Conservation (phyloP, 1,140 invertebrate genomes). For the Pachyrhynchus sulphureomaculatus region DNA sequence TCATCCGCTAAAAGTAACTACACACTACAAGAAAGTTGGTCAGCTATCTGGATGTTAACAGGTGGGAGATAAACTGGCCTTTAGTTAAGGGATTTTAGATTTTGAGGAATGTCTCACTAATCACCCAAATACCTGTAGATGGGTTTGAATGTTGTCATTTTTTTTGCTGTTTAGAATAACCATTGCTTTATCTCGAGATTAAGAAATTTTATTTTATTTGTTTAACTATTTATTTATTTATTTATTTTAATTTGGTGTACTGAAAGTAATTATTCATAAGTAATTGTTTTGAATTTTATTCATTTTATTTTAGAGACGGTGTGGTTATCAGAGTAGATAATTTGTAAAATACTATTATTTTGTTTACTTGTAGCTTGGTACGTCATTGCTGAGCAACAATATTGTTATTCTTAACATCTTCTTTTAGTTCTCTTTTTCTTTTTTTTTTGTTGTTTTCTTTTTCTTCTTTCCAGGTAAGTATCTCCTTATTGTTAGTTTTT, state of each 20-base stretch:
- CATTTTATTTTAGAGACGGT: no score
- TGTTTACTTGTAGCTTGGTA: slow-evolving; percentile 11
- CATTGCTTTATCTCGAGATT: not conserved
- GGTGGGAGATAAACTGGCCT: slow-evolving; percentile 27
- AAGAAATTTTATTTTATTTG: no score
- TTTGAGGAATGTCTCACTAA: slow-evolving; percentile 34
- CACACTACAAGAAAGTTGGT: no score
- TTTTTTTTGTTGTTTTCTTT: slow-evolving; percentile 11
- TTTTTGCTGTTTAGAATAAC: slow-evolving; percentile 6
- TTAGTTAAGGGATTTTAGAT: slow-evolving; percentile 31
- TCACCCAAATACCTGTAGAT: slow-evolving; percentile 29
- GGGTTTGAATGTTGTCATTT: slow-evolving; percentile 35
- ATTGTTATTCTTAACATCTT: slow-evolving; percentile 6
- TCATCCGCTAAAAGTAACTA: no score
- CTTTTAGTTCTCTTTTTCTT: slow-evolving; percentile 7
- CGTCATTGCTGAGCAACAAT: slow-evolving; percentile 7
- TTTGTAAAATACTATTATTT: slow-evolving; percentile 5
- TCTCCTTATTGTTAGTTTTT: slow-evolving; percentile 24
- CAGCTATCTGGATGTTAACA: not conserved
- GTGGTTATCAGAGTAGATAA: not conserved
- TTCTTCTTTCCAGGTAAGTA: slow-evolving; percentile 29
- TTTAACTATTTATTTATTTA: no score
- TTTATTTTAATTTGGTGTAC: no score
- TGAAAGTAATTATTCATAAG: no score
- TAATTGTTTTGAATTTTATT: no score